Evolutionary conservation across 2,113 vertebrate species (phyloP).

Genomic region (Trogon surrucura): DNA sequence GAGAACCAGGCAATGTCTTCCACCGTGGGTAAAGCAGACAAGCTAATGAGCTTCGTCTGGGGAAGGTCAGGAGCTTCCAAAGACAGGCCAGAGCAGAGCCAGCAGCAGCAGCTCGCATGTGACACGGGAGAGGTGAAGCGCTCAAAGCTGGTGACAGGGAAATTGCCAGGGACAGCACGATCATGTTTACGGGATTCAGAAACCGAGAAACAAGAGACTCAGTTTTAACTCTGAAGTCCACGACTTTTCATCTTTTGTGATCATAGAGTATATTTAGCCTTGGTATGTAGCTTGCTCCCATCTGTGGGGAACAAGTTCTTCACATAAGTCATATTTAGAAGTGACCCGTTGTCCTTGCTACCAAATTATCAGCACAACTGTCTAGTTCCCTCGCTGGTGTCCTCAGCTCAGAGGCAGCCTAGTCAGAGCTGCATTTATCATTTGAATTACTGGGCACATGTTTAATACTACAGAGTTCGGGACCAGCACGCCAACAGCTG

Average conservation of each 20-base stretch:
- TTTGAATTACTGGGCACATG: neutral
- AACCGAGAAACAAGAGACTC: conserved; percentile 6
- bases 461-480: neutral
- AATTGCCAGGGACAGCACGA: neutral
- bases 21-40: too few relatives aligned
- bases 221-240: conserved; percentile 1
- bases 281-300: conserved; percentile 50
- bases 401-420: neutral
- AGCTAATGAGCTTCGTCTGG: too few relatives aligned
- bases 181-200: conserved; percentile 1
- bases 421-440: conserved; percentile 37
- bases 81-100: neutral
- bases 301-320: conserved; percentile 50
- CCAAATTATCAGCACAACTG: conserved; percentile 67
- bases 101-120: neutral
- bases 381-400: conserved; percentile 7
- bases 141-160: neutral
- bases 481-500: conserved; percentile 19
- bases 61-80: too few relatives aligned
- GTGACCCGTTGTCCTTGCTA: conserved; percentile 58
- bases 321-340: conserved; percentile 60
- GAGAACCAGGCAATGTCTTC: too few relatives aligned
- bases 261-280: conserved; percentile 61
- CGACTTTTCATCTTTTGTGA: conserved; percentile 55
- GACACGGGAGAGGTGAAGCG: neutral